Conservation (phyloP, 2,113 vertebrate species). For the Mugil cephalus region DNA sequence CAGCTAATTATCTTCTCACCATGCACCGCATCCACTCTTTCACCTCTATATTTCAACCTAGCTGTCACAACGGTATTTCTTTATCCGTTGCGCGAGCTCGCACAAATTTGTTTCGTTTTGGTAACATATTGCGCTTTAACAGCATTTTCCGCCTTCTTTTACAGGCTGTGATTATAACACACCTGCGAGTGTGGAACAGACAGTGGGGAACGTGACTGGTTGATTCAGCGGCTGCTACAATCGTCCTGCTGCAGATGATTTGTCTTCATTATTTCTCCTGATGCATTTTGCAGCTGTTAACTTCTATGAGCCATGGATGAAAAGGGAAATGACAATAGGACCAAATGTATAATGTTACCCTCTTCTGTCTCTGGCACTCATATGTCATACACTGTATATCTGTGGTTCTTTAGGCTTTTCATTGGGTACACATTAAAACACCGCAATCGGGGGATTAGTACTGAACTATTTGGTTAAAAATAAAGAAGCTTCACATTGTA, state of each 20-base stretch:
- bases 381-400: neutral
- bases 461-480: neutral
- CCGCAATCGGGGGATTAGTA: slow-evolving; percentile 17
- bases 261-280: slow-evolving; percentile 31
- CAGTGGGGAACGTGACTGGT: slow-evolving; percentile 44
- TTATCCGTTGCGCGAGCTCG: neutral
- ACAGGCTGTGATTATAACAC: slow-evolving; percentile 60
- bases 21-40: slow-evolving; percentile 60
- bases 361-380: neutral
- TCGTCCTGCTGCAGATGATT: slow-evolving; percentile 31
- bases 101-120: neutral
- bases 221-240: slow-evolving; percentile 45
- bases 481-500: slow-evolving; percentile 34
- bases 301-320: slow-evolving; percentile 34
- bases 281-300: slow-evolving; percentile 49
- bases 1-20: slow-evolving; percentile 83
- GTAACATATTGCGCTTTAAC: neutral
- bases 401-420: slow-evolving; percentile 2
- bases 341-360: slow-evolving; percentile 22
- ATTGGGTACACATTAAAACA: slow-evolving; percentile 2
- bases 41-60: slow-evolving; percentile 28
- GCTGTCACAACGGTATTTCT: slow-evolving; percentile 14
- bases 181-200: slow-evolving; percentile 21
- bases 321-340: slow-evolving; percentile 31
- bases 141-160: slow-evolving; percentile 21